These are phyloP conservation scores for Zele albiditarsus DNA, from an alignment of 2,888 invertebrate species.

Conservation along the genomic window DNA sequence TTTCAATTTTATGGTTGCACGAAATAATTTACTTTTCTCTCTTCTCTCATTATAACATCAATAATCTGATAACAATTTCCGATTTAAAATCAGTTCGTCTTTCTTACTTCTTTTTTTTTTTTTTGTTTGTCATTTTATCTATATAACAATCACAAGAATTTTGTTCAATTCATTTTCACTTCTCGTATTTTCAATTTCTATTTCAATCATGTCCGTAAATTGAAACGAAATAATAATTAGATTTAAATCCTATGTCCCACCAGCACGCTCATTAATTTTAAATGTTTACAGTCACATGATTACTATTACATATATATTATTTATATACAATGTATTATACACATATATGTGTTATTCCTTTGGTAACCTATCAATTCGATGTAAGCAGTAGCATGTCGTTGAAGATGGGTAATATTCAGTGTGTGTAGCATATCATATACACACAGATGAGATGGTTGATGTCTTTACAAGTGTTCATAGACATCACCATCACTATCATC, in stretches of 20 bases:
- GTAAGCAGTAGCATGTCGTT: background rate
- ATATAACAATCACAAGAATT: conserved; percentile 13
- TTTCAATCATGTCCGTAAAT: too few relatives aligned
- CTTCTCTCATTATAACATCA: background rate
- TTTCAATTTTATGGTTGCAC: background rate
- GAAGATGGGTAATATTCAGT: conserved; percentile 7
- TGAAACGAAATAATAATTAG: too few relatives aligned
- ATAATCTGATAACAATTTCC: background rate
- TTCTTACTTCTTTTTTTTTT: background rate
- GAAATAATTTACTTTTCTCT: background rate
- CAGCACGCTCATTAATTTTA: conserved; percentile 52
- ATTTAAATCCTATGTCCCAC: conserved; percentile 40
- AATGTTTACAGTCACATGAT: conserved; percentile 52
- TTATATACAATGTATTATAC: conserved; percentile 11
- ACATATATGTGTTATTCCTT: conserved; percentile 22
- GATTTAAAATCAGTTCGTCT: background rate
- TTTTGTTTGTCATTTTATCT: too few relatives aligned
- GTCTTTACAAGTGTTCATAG: conserved; percentile 34
- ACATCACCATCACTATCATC: conserved; percentile 28
- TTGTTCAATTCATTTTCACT: too few relatives aligned
- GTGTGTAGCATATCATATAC: conserved; percentile 13
- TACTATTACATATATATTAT: conserved; percentile 32
- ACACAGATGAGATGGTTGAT: conserved; percentile 20
- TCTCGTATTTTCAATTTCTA: too few relatives aligned
- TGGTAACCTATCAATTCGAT: conserved; percentile 29